phyloP scores from a whole-genome alignment of 2,888 invertebrate species.

The Plebejus melissa region DNA sequence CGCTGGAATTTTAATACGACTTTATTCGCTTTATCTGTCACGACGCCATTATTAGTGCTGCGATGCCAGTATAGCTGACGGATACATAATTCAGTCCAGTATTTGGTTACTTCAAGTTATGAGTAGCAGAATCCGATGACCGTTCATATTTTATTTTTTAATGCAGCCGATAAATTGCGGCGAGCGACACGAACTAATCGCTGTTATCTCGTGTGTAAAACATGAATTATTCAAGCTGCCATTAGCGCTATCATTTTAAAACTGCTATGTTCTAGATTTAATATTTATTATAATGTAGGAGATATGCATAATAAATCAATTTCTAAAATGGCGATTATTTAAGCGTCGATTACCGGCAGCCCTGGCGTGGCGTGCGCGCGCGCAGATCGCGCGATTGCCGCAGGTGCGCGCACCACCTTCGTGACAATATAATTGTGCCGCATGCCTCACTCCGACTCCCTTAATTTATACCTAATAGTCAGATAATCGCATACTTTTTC shows the following conservation, averaged over 20 bases:
- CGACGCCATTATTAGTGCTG: slow-evolving; percentile 4
- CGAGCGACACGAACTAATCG: slow-evolving; percentile 8
- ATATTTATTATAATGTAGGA: slow-evolving; percentile 10
- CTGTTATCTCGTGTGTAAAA: slow-evolving; percentile 4
- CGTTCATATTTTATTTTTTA: slow-evolving; percentile 12
- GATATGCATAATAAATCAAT: slow-evolving; percentile 33
- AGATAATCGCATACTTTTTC: slow-evolving; percentile 73
- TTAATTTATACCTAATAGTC: slow-evolving; percentile 77
- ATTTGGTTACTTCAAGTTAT: neutral
- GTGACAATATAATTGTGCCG: slow-evolving; percentile 77
- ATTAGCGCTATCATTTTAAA: slow-evolving; percentile 5
- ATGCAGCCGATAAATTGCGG: neutral
- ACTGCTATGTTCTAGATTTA: slow-evolving; percentile 11
- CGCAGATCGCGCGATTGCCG: slow-evolving; percentile 52
- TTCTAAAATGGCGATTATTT: slow-evolving; percentile 34
- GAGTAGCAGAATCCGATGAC: neutral
- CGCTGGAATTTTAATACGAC: slow-evolving; percentile 9
- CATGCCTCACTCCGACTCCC: slow-evolving; percentile 65
- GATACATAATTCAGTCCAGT: neutral
- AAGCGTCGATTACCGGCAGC: slow-evolving; percentile 37
- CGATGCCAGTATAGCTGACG: neutral
- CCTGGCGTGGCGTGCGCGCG: slow-evolving; percentile 51
- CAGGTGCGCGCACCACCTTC: slow-evolving; percentile 52
- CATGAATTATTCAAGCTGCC: slow-evolving; percentile 4
- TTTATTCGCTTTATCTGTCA: slow-evolving; percentile 13